These are phyloP conservation scores for Caradrina kadenii DNA, from an alignment of 2,888 invertebrate species.

Conservation along the genomic window DNA sequence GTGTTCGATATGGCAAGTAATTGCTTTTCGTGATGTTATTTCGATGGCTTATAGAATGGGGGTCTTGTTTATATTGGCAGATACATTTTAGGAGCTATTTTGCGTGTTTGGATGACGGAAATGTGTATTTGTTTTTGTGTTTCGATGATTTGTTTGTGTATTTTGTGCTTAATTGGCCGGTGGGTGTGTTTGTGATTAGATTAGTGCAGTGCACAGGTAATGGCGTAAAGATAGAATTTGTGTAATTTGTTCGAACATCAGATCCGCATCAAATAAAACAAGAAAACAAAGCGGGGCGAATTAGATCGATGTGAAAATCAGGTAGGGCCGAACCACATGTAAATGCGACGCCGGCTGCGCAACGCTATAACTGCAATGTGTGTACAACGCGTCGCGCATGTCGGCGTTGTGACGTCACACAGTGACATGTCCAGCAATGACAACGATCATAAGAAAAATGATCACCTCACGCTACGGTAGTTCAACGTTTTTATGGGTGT, in stretches of 20 bases:
- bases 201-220: neutral
- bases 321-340: too few relatives aligned
- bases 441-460: too few relatives aligned
- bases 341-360: too few relatives aligned
- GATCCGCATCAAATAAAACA: neutral
- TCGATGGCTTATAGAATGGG: constrained; percentile 46
- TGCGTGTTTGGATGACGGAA: constrained; percentile 31
- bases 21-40: constrained; percentile 54
- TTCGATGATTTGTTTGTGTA: constrained; percentile 34
- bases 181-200: neutral
- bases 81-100: constrained; percentile 24
- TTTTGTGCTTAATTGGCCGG: constrained; percentile 29
- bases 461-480: too few relatives aligned
- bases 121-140: constrained; percentile 34
- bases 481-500: too few relatives aligned
- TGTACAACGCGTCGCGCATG: too few relatives aligned
- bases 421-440: too few relatives aligned
- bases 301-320: too few relatives aligned
- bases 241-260: constrained; percentile 11
- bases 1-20: constrained; percentile 41
- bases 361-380: too few relatives aligned
- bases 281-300: too few relatives aligned
- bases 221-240: neutral
- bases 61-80: constrained; percentile 33
- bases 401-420: too few relatives aligned